Base-by-base conservation (phyloP, 2,888 invertebrate species). In the Ametastegia equiseti region DNA sequence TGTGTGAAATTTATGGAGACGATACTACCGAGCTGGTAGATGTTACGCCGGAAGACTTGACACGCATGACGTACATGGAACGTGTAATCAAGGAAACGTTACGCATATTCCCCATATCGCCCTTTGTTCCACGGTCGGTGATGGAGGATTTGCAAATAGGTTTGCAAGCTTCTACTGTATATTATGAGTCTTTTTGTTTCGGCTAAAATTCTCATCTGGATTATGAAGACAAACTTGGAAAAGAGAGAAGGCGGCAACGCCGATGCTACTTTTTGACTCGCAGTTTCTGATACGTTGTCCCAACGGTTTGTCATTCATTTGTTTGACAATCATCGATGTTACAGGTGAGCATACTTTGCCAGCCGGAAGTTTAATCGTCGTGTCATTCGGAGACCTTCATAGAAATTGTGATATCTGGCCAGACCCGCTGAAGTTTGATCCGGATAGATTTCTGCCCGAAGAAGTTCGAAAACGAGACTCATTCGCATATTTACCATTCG, bases 1-100 rank as follows among this genome's bases (percentile, higher is more conserved):
- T 93, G 47, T 87, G 91, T 69, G 88, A 88, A 19, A 92, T 94
- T 60, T 92, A 93, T 67, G 93, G 93, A 1, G 65, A 67, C 2
- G 81, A 80, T 0, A 90, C 91, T 65, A 15, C 0, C 39, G 47
- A 47, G n/a, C 13, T 47, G 27, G 45, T 30, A 6, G 82, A 85
- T 5, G 91, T 93, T 0, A 92, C 89, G 13, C 92, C 92, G 83
- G 92, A 92, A 42, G 94, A 94, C 86, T 85, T 94, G 60, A 87
- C 91, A 77, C 92, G 93, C 83, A 92, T 94, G 92, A 92, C 93
- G 57, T 93, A 93, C 85, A 85, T 94, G 81, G 94, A 94, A 84
- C 89, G 93, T 84, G 93, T 94, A 0, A 92, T 94, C 27, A 94
- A 94, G 85, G 94, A 94, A 88, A 92, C 93, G 0, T 91, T 94